Conservation (phyloP, 2,888 invertebrate genomes). For the Keiferia lycopersicella region DNA sequence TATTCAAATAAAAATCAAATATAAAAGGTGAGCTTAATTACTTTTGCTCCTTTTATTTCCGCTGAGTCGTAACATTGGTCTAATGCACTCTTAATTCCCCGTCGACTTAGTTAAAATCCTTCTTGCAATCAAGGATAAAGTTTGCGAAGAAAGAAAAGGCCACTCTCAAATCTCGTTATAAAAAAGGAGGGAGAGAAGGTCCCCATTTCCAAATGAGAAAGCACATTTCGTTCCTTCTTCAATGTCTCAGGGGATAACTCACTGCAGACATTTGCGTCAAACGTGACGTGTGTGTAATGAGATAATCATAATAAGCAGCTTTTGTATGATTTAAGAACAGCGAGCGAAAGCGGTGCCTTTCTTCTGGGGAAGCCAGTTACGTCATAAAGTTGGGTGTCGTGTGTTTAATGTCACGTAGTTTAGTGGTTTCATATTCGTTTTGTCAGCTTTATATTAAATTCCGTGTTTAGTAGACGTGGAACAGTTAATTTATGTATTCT, state of each 20-base stretch:
- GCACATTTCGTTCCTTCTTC: constrained; percentile 29
- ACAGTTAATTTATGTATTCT: no score
- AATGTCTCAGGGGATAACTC: constrained; percentile 30
- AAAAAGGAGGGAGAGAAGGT: constrained; percentile 34
- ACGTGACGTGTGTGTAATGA: constrained; percentile 57
- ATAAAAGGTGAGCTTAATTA: background rate
- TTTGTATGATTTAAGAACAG: constrained; percentile 22
- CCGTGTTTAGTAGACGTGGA: no score
- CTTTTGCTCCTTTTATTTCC: background rate
- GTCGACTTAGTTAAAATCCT: constrained; percentile 19
- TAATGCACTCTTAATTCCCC: constrained; percentile 15
- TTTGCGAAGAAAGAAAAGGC: constrained; percentile 31
- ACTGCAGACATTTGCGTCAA: constrained; percentile 38
- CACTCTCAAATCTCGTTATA: constrained; percentile 42
- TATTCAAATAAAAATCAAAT: no score
- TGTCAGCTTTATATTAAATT: background rate
- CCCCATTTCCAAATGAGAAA: constrained; percentile 37
- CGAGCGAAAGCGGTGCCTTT: background rate
- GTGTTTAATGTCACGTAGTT: background rate
- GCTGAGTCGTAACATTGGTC: background rate
- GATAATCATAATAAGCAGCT: constrained; percentile 37
- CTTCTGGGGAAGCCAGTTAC: no score
- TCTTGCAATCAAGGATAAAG: constrained; percentile 27
- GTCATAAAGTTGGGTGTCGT: background rate
- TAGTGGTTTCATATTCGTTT: background rate